Evolutionary conservation across 2,888 invertebrate species (phyloP), one percentile per base, ranked within the genome.

Genomic region (Acanthosepion lycidas): DNA sequence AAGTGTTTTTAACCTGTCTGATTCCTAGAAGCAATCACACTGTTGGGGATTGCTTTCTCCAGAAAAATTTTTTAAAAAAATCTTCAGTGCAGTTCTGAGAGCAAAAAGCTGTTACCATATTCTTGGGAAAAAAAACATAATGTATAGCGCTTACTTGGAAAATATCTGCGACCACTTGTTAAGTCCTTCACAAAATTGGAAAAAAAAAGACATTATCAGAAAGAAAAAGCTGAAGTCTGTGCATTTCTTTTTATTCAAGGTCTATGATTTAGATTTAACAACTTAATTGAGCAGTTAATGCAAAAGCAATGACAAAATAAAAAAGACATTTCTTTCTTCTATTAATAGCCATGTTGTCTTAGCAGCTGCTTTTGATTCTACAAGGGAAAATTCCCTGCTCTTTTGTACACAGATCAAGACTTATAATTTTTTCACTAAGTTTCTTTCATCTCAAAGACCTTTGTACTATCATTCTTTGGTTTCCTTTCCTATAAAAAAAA

Each of bases 361-460:
- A 8, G 78, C 78, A 78, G 78, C 78, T 78, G 78, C n/a, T 15
- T n/a, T 15, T 33, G 12, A 8, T 15, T 78, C n/a, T 78, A 33
- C 78, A 78, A 78, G 15, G n/a, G 78, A 78, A 33, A 78, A 78
- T 78, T 78, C 78, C 23, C n/a, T 33, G 78, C 78, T 78, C 78
- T 78, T 78, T 78, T 78, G 33, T 15, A 33, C 78, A 78, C n/a
- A 78, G 78, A 78, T 78, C 78, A 78, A 78, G n/a, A 33, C n/a
- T 78, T 78, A 33, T 12, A n/a, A 78, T n/a, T 33, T 78, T 78
- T n/a, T 78, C 4, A 78, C 12, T 5, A 78, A 15, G n/a, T 78
- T 78, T n/a, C 78, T 78, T 78, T 78, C 78, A 78, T 78, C 78
- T 78, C 78, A 15, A n/a, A 78, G 78, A 78, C n/a, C 78, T 78